These are phyloP conservation scores for Phenacoccus solenopsis DNA, from an alignment of 1,140 invertebrate genomes.

Conservation along the genomic window DNA sequence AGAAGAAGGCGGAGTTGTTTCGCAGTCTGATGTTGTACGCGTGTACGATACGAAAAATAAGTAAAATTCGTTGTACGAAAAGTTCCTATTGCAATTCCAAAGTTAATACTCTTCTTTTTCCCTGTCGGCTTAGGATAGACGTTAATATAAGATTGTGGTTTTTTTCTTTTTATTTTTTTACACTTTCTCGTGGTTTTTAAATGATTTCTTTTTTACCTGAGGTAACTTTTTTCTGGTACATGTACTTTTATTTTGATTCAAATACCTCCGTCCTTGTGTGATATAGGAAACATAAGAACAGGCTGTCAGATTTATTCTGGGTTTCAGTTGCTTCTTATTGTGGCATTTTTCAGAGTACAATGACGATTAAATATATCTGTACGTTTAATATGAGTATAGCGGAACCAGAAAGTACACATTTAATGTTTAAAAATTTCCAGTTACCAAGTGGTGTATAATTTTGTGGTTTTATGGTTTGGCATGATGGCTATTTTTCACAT, in stretches of 20 bases:
- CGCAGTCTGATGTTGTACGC: slow-evolving; percentile 82
- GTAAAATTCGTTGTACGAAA: too few relatives aligned
- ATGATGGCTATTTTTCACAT: too few relatives aligned
- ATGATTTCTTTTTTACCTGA: too few relatives aligned
- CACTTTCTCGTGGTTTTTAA: too few relatives aligned
- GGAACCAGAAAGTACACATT: background rate
- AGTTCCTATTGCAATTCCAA: too few relatives aligned
- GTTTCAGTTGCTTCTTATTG: background rate
- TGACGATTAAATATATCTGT: background rate
- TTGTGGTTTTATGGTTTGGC: too few relatives aligned
- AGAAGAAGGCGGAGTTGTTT: slow-evolving; percentile 90
- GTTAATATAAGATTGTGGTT: background rate
- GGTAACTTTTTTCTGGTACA: background rate
- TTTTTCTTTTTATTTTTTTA: background rate
- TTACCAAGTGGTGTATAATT: too few relatives aligned
- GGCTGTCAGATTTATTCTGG: background rate
- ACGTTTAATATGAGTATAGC: background rate
- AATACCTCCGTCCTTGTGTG: background rate
- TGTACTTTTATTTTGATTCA: background rate
- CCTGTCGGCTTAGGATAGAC: too few relatives aligned
- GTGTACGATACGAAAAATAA: slow-evolving; percentile 71
- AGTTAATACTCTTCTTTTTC: too few relatives aligned
- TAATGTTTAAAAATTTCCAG: background rate
- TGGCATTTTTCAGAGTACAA: background rate
- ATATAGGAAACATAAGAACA: background rate